These are phyloP conservation scores for Digitonthophagus gazella DNA, from an alignment of 2,888 invertebrate species.

Conservation along the genomic window DNA sequence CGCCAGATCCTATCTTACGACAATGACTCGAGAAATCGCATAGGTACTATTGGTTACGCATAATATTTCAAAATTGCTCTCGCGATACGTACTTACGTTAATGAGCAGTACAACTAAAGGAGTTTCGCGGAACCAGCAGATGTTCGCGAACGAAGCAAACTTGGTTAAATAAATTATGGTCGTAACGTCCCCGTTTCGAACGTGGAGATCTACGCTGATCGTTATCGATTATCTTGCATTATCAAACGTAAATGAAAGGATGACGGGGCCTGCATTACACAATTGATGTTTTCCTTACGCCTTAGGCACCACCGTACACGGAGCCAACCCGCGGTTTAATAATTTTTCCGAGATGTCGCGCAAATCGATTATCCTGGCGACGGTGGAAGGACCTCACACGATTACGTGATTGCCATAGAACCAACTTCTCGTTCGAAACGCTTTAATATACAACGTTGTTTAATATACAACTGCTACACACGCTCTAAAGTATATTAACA, in stretches of 20 bases:
- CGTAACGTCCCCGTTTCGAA: not conserved
- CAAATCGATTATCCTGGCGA: not conserved
- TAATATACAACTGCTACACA: not conserved
- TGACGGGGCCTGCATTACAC: slow-evolving; percentile 3
- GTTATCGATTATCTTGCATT: slow-evolving; percentile 11
- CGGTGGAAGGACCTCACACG: not conserved
- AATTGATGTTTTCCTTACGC: slow-evolving; percentile 14
- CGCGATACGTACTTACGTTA: not conserved
- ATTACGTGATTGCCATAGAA: not conserved
- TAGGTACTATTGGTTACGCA: not conserved
- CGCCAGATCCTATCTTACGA: not conserved
- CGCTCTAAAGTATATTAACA: not conserved
- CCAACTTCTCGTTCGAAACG: not conserved
- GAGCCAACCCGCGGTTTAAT: not conserved
- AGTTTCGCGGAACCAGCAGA: not conserved
- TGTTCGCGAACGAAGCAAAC: not conserved
- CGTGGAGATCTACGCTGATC: not conserved
- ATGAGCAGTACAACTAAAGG: not conserved
- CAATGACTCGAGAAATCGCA: not conserved
- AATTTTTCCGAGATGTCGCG: not conserved
- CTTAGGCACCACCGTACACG: not conserved
- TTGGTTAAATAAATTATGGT: not conserved
- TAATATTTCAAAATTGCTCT: not conserved
- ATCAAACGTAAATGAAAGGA: slow-evolving; percentile 14
- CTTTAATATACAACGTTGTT: too few species aligned